phyloP scores from a whole-genome alignment of 2,797 vertebrate species.

The Rhinella marina region DNA sequence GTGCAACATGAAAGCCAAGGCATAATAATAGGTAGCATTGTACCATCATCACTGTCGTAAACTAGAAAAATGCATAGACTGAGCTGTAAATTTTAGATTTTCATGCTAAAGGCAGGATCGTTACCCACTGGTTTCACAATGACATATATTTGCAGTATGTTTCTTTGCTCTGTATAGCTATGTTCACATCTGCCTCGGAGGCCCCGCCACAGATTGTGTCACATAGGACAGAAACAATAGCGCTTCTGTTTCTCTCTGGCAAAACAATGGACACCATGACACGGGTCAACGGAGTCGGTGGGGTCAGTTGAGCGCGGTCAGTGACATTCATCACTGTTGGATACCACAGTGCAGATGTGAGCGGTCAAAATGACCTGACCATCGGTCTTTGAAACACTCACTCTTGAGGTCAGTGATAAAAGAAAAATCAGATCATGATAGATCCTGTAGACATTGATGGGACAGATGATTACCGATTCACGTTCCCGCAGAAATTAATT shows the following conservation, averaged over 20 bases:
- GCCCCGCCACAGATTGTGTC: too few relatives aligned
- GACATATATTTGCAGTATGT: not conserved
- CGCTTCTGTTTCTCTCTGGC: too few relatives aligned
- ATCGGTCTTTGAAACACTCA: not conserved
- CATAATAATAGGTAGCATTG: constrained; percentile 24
- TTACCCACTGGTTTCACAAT: not conserved
- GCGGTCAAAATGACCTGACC: not conserved
- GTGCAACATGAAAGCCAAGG: constrained; percentile 54
- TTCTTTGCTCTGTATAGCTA: not conserved
- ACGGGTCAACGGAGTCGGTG: too few relatives aligned
- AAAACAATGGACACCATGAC: too few relatives aligned
- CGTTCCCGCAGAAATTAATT: not conserved
- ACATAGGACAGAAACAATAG: not conserved
- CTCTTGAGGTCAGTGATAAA: not conserved
- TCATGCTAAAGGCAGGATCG: not conserved
- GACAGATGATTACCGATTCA: too few relatives aligned
- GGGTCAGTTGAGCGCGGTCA: too few relatives aligned
- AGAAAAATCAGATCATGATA: not conserved
- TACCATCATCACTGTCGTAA: not conserved
- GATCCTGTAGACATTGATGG: not conserved
- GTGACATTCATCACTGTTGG: too few relatives aligned
- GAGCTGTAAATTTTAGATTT: not conserved
- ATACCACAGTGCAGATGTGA: too few relatives aligned
- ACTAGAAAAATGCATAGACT: not conserved
- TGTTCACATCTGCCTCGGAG: too few relatives aligned